phyloP scores from a whole-genome alignment of 35 echinoderm and acorn worm species.

The Acanthaster planci region DNA sequence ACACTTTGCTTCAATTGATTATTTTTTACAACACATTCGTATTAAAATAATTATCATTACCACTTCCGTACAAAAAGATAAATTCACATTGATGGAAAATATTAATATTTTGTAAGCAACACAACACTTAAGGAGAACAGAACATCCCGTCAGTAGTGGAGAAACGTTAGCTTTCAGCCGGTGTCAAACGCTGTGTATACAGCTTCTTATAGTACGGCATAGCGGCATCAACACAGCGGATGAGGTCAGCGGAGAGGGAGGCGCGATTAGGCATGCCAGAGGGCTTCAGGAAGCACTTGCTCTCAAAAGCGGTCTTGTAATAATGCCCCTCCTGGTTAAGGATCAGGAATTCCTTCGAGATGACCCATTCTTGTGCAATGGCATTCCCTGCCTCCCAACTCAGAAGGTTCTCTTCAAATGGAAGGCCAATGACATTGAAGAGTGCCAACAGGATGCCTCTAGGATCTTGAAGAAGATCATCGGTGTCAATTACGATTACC shows the following conservation, averaged over 20 bases:
- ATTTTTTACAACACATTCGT: too few species aligned
- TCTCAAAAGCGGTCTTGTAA: neutral
- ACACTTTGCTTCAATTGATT: too few species aligned
- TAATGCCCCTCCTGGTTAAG: neutral
- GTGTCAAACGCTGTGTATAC: constrained; percentile 30
- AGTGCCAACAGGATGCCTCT: constrained; percentile 50
- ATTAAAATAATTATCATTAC: too few species aligned
- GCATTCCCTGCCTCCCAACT: constrained; percentile 42
- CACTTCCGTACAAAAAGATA: too few species aligned
- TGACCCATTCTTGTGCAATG: neutral
- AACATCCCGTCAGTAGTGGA: too few species aligned
- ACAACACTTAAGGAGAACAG: too few species aligned
- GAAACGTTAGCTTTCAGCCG: too few species aligned
- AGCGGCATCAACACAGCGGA: constrained; percentile 28
- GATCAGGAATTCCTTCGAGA: neutral
- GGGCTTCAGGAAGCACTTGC: neutral
- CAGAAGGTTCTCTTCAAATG: constrained; percentile 37
- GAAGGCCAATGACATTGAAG: constrained; percentile 52
- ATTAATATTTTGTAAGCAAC: too few species aligned
- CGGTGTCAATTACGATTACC: constrained; percentile 58
- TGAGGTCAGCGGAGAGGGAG: constrained; percentile 15
- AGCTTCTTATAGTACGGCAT: constrained; percentile 49
- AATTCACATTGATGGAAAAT: too few species aligned
- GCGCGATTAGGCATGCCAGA: neutral
- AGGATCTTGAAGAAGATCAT: constrained; percentile 60